phyloP scores from a whole-genome alignment of 1,140 invertebrate species.

The Pogonognathellus flavescens region DNA sequence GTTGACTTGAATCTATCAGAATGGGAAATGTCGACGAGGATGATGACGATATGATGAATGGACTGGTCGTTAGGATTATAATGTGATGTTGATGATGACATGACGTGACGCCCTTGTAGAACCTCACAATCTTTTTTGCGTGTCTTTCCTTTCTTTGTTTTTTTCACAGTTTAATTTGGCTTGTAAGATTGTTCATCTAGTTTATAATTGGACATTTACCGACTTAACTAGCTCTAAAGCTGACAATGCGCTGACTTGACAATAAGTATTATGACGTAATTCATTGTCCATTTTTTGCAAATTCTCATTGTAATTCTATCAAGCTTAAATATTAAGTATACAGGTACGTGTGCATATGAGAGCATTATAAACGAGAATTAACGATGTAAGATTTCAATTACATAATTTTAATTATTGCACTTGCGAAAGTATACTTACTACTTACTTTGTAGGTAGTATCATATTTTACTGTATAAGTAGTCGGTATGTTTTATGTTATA shows the following conservation, averaged over 20 bases:
- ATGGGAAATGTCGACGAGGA: neutral
- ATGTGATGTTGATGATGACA: slow-evolving; percentile 48
- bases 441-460: too few relatives aligned
- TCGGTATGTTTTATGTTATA: too few relatives aligned
- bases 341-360: too few relatives aligned
- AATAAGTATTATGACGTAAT: slow-evolving; percentile 29
- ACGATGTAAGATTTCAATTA: too few relatives aligned
- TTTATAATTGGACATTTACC: slow-evolving; percentile 38
- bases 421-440: too few relatives aligned
- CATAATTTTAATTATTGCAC: too few relatives aligned
- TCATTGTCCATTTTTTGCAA: neutral
- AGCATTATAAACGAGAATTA: too few relatives aligned
- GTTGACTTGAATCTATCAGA: neutral
- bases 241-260: slow-evolving; percentile 34
- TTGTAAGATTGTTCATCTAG: slow-evolving; percentile 29
- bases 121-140: slow-evolving; percentile 14
- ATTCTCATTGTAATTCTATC: too few relatives aligned
- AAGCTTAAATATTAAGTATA: too few relatives aligned
- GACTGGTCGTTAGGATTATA: slow-evolving; percentile 30
- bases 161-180: slow-evolving; percentile 9
- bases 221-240: neutral
- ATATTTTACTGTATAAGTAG: too few relatives aligned
- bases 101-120: slow-evolving; percentile 34
- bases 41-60: slow-evolving; percentile 36
- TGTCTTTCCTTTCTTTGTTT: slow-evolving; percentile 16